Evolutionary conservation across 2,888 invertebrate genomes (phyloP), one percentile per base, ranked within the genome.

Genomic region (Thymelicus lineola): DNA sequence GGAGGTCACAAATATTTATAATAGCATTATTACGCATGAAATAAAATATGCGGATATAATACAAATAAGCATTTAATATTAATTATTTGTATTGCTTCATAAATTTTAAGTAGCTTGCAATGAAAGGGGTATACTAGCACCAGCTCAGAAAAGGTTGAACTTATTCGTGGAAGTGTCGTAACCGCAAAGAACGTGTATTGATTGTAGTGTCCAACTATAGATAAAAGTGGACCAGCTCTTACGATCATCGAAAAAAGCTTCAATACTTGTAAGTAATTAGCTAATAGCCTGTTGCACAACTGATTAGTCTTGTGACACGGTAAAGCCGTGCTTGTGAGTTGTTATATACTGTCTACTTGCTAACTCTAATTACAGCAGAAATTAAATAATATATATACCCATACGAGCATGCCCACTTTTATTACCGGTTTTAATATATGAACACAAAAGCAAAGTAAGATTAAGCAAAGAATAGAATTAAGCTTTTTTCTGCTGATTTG

Each of bases 191-290:
- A 67, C 61, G 15, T 14, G 50, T 66, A 68, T 71, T 63, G 60
- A 65, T 74, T 71, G 66, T 74, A 74, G 63, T 70, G 66, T 62
- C 69, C 72, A 48, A 48, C 74, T 74, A 74, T 73, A 73, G 71
- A 75, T 53, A 73, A 70, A 61, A 70, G 55, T 71, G 28, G 67
- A 67, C 55, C 17, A 46, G 65, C 50, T 20, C 53, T 65, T 57
- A 50, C 66, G 66, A 66, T 68, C 67, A 46, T 68, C 67, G 55
- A 68, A 68, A 67, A 66, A 68, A 68, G 67, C 67, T 61, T 55
- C 67, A 62, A 68, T 55, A 62, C 61, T 55, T 61, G 61, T 68
- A 68, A 68, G 61, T 68, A 68, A 68, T 68, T 68, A 68, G 67
- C 67, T 68, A 61, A 68, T 61, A 53, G 67, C 61, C 61, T 68